Percentiles rank a stretch among this genome's conserved stretches.
These are phyloP conservation scores for Semnornis frantzii DNA, from an alignment of 2,113 vertebrate species.

Conservation along the genomic window DNA sequence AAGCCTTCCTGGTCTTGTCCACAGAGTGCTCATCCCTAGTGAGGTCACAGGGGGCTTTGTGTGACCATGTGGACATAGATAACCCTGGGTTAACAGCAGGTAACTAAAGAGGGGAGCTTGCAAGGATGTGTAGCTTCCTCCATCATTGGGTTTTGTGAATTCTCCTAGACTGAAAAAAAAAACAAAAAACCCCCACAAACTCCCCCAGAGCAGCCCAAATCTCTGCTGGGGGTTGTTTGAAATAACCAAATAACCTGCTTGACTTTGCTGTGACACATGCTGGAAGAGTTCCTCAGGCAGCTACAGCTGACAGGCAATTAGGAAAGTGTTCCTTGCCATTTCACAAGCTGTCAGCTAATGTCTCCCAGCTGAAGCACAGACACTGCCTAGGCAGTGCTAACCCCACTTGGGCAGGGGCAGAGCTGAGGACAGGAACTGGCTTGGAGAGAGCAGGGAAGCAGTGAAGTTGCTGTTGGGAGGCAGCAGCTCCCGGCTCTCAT, in stretches of 20 bases:
- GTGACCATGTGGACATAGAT: neutral
- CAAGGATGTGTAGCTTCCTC: neutral
- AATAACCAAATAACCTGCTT: constrained; percentile 48
- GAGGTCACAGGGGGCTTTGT: neutral
- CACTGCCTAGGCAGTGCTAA: neutral
- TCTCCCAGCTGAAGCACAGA: constrained; percentile 52
- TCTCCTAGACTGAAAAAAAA: neutral
- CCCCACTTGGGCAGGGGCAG: neutral
- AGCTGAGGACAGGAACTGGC: neutral
- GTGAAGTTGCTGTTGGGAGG: neutral
- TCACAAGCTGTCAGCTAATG: constrained; percentile 65
- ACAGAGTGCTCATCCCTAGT: neutral
- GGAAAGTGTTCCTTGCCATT: constrained; percentile 55
- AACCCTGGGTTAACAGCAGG: neutral
- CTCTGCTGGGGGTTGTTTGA: neutral
- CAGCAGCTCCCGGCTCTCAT: neutral
- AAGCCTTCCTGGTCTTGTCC: neutral
- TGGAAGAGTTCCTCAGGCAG: constrained; percentile 32
- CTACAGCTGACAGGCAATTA: constrained; percentile 63
- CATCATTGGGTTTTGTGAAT: neutral
- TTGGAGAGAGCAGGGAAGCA: neutral
- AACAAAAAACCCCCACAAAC: neutral
- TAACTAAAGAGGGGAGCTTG: neutral
- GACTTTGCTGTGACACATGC: constrained; percentile 5
- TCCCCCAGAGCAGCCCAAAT: neutral